Conservation (phyloP, 2,797 vertebrate genomes). For the Coregonus ussuriensis region DNA sequence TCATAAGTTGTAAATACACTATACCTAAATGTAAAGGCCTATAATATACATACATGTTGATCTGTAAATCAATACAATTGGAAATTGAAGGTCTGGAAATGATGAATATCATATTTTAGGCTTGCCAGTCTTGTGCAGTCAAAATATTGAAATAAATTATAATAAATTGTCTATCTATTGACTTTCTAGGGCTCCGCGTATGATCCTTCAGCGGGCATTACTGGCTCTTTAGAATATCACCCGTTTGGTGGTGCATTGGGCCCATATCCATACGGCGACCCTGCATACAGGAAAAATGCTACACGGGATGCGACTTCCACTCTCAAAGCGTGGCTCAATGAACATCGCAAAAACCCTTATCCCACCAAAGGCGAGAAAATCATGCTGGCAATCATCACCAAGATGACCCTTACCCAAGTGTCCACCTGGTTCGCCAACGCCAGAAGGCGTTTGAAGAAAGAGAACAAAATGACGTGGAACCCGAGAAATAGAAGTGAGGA, state of each 20-base stretch:
- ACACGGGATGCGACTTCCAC: constrained; percentile 91
- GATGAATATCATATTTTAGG: neutral
- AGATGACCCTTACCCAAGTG: constrained; percentile 84
- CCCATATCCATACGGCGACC: constrained; percentile 87
- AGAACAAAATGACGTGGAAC: constrained; percentile 88
- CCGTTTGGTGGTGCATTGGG: constrained; percentile 87
- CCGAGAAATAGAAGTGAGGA: constrained; percentile 89
- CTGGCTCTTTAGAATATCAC: constrained; percentile 87
- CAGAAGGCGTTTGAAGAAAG: constrained; percentile 81
- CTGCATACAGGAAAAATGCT: constrained; percentile 91
- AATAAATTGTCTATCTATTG: constrained; percentile 17
- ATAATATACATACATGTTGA: neutral
- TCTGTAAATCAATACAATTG: neutral
- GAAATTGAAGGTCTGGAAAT: neutral
- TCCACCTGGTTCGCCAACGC: constrained; percentile 89
- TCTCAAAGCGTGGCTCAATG: constrained; percentile 86
- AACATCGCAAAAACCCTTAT: constrained; percentile 84
- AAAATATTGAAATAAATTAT: neutral
- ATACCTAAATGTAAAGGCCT: no score
- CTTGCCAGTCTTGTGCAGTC: neutral
- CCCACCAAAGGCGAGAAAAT: constrained; percentile 85
- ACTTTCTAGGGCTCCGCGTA: constrained; percentile 79
- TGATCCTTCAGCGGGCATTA: constrained; percentile 83
- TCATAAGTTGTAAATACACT: no score
- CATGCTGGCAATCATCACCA: constrained; percentile 84